Conservation (phyloP, 2,797 vertebrate genomes). For the Hippocampus kuda region DNA sequence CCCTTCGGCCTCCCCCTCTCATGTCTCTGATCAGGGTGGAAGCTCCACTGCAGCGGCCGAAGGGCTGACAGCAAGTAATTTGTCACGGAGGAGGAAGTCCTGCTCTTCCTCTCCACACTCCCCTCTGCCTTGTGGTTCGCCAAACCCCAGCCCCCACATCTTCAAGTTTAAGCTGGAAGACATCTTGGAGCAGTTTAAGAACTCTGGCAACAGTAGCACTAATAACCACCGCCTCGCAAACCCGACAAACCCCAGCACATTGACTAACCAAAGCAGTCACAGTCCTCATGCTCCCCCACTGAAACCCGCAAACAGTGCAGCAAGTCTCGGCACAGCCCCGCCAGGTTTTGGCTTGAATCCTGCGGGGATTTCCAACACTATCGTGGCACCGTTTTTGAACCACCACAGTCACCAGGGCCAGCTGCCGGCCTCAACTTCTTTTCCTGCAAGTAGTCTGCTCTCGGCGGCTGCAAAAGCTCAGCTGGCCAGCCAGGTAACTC, state of each 20-base stretch:
- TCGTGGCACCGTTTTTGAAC: slow-evolving; percentile 66
- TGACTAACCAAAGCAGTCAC: slow-evolving; percentile 71
- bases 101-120: slow-evolving; percentile 63
- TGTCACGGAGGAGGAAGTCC: slow-evolving; percentile 60
- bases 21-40: slow-evolving; percentile 60
- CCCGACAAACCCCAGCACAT: slow-evolving; percentile 42
- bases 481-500: slow-evolving; percentile 72
- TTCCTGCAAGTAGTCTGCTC: slow-evolving; percentile 82
- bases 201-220: slow-evolving; percentile 65
- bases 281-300: slow-evolving; percentile 50
- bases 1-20: slow-evolving; percentile 71
- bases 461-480: slow-evolving; percentile 86
- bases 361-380: slow-evolving; percentile 56
- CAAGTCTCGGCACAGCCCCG: slow-evolving; percentile 36
- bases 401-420: slow-evolving; percentile 67
- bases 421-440: slow-evolving; percentile 63
- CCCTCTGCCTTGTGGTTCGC: slow-evolving; percentile 57
- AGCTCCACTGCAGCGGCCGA: slow-evolving; percentile 31
- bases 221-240: slow-evolving; percentile 54
- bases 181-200: slow-evolving; percentile 71
- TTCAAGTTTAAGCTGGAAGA: slow-evolving; percentile 72
- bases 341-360: slow-evolving; percentile 44
- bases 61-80: slow-evolving; percentile 46
- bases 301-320: slow-evolving; percentile 44
- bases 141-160: slow-evolving; percentile 60